Percentiles rank a stretch among this genome's conserved stretches.
phyloP scores from a whole-genome alignment of 2,888 invertebrate genomes.

The Elgonia sp. region DNA sequence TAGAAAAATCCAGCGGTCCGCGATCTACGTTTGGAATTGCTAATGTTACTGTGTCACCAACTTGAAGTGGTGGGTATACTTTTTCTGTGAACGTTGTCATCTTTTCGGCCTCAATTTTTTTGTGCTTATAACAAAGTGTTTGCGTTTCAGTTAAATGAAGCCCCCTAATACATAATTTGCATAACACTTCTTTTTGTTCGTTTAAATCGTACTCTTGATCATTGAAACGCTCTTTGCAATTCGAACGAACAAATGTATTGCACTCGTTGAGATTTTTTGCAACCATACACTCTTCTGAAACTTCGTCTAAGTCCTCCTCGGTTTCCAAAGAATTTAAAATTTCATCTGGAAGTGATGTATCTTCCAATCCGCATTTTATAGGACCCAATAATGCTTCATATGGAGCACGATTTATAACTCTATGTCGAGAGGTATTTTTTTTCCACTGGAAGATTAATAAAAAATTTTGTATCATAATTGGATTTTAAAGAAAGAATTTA shows the following conservation, averaged over 20 bases:
- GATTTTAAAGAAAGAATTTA: no score
- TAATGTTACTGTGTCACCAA: neutral
- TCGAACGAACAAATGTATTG: no score
- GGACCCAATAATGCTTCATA: constrained; percentile 20
- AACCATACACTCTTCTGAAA: neutral
- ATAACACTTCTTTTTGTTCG: neutral
- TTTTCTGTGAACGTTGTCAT: constrained; percentile 4
- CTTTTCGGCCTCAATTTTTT: constrained; percentile 18
- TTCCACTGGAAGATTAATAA: no score
- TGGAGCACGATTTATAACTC: constrained; percentile 13
- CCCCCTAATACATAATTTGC: neutral
- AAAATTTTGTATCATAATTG: no score
- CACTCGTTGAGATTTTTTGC: no score
- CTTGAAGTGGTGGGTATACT: neutral
- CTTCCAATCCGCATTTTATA: constrained; percentile 14
- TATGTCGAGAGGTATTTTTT: constrained; percentile 30
- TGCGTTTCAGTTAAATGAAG: neutral
- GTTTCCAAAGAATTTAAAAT: neutral
- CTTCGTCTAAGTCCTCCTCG: constrained; percentile 4
- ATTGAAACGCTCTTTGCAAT: neutral
- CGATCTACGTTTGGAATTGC: neutral
- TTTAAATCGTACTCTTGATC: no score
- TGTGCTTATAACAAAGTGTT: neutral
- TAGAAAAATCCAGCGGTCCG: constrained; percentile 5
- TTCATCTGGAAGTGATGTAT: neutral